Percentiles rank a stretch among this genome's conserved stretches.
These are phyloP conservation scores for Lacerta agilis DNA, from an alignment of 2,797 vertebrate species.

Conservation along the genomic window DNA sequence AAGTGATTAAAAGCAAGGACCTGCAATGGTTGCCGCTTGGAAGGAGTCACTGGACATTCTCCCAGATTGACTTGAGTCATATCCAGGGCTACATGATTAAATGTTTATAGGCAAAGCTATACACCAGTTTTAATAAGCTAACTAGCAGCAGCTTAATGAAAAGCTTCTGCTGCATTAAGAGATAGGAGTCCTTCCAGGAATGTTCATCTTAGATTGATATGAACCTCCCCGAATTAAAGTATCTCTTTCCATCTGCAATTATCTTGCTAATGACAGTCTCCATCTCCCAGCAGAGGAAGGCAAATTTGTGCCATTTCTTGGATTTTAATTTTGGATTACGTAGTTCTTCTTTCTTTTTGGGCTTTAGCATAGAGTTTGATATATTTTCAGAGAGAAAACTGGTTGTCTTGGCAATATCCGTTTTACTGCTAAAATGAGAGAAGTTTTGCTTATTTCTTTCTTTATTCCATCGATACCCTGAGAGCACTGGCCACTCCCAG, in stretches of 20 bases:
- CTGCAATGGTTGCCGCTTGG: conserved; percentile 61
- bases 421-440: conserved; percentile 58
- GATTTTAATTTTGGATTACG: conserved; percentile 32
- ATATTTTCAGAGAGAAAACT: conserved; percentile 41
- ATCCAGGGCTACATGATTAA: conserved; percentile 42
- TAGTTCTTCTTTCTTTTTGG: background rate
- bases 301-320: conserved; percentile 29
- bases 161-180: conserved; percentile 39
- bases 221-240: conserved; percentile 18
- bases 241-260: conserved; percentile 46
- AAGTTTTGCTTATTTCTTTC: conserved; percentile 40
- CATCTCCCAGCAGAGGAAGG: conserved; percentile 17
- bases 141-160: conserved; percentile 48
- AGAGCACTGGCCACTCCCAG: background rate
- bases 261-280: conserved; percentile 48
- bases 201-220: conserved; percentile 21
- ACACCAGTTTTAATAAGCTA: conserved; percentile 44
- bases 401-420: conserved; percentile 46
- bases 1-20: conserved; percentile 30
- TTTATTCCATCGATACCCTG: too few species aligned
- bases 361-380: conserved; percentile 46
- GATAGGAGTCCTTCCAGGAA: conserved; percentile 25
- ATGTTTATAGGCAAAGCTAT: conserved; percentile 9
- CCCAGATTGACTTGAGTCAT: conserved; percentile 54
- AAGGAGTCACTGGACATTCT: conserved; percentile 44